Conservation (phyloP, 2,888 invertebrate species). For the Eristalis pertinax region DNA sequence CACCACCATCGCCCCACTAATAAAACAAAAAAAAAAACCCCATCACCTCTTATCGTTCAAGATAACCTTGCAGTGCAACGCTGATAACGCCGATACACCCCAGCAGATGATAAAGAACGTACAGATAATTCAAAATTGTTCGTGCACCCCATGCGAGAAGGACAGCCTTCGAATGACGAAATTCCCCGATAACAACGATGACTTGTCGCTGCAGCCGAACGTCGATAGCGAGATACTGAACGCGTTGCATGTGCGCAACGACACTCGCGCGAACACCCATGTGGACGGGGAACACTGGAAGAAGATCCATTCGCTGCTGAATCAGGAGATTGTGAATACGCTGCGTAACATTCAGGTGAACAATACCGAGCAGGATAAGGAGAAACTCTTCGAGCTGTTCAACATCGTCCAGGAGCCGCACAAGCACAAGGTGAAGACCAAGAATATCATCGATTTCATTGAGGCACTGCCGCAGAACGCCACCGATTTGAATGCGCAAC, state of each 20-base stretch:
- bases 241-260: conserved; percentile 74
- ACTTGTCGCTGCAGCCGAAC: conserved; percentile 68
- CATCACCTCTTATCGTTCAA: conserved; percentile 74
- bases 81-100: conserved; percentile 79
- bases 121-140: conserved; percentile 86
- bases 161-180: conserved; percentile 79
- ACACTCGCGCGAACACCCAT: conserved; percentile 40
- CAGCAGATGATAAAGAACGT: conserved; percentile 84
- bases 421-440: conserved; percentile 76
- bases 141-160: conserved; percentile 85
- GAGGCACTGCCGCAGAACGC: conserved; percentile 78
- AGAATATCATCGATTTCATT: conserved; percentile 77
- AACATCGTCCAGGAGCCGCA: conserved; percentile 75
- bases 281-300: conserved; percentile 53
- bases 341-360: conserved; percentile 72
- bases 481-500: conserved; percentile 77
- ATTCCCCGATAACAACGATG: conserved; percentile 73
- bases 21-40: too few species aligned
- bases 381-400: conserved; percentile 76
- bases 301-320: conserved; percentile 49
- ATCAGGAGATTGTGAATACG: conserved; percentile 71
- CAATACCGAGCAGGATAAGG: conserved; percentile 77
- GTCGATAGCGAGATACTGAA: conserved; percentile 80
- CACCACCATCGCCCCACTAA: too few species aligned
- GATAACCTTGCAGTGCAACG: conserved; percentile 84